Percentiles rank a stretch among this genome's conserved stretches.
phyloP scores from a whole-genome alignment of 2,113 vertebrate species.

The Mugil cephalus region DNA sequence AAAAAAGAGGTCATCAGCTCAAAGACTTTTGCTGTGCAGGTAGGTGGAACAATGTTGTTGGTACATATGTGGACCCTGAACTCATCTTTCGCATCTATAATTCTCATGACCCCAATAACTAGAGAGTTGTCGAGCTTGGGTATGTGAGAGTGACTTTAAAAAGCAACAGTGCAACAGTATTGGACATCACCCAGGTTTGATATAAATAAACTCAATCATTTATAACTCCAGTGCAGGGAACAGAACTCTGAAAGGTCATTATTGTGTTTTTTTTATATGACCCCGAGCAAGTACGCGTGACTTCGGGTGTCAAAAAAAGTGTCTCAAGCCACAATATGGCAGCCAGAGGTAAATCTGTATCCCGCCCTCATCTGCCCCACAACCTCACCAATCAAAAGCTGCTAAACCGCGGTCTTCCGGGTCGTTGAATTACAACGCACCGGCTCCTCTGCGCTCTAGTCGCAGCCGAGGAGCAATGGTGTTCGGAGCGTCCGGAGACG shows the following conservation, averaged over 20 bases:
- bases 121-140: background rate
- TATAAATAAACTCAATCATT: background rate
- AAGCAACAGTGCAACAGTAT: background rate
- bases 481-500: slow-evolving; percentile 61
- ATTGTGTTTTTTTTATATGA: background rate
- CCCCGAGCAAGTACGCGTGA: background rate
- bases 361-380: slow-evolving; percentile 74
- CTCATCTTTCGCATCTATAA: background rate
- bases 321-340: slow-evolving; percentile 57
- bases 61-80: background rate
- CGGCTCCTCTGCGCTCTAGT: slow-evolving; percentile 55
- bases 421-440: slow-evolving; percentile 62
- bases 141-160: background rate
- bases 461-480: slow-evolving; percentile 75
- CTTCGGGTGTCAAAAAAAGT: slow-evolving; percentile 20
- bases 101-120: slow-evolving; percentile 2
- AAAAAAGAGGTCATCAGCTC: too few species aligned
- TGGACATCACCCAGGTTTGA: background rate
- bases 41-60: background rate
- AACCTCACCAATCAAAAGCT: slow-evolving; percentile 79
- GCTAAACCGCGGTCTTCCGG: slow-evolving; percentile 75
- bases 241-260: background rate
- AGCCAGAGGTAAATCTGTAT: slow-evolving; percentile 55
- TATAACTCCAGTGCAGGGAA: too few species aligned
- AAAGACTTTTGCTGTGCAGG: background rate